Evolutionary conservation across 2,888 invertebrate genomes (phyloP).

Genomic region (Sesamia inferens): DNA sequence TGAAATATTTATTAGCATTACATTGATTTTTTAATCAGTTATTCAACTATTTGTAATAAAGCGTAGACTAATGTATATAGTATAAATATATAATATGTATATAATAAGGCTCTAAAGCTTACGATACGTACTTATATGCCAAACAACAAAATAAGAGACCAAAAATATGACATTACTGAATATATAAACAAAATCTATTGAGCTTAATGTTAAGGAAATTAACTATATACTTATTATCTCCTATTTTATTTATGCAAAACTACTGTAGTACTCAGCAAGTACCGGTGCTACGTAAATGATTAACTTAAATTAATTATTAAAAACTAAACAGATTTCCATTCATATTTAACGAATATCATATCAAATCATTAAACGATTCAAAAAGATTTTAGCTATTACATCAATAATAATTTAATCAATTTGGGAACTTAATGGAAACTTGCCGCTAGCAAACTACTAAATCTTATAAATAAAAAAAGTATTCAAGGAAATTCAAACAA

Average conservation of each 20-base stretch:
- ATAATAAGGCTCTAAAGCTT: slow-evolving; percentile 11
- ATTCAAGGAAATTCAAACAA: background rate
- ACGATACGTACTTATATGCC: background rate
- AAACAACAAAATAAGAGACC: background rate
- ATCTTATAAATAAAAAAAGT: slow-evolving; percentile 4
- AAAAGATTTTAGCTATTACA: background rate
- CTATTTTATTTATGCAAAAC: background rate
- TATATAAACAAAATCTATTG: background rate
- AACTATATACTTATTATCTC: background rate
- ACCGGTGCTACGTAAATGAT: background rate
- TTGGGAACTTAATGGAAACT: slow-evolving; percentile 24
- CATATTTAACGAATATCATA: too few relatives aligned
- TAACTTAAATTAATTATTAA: too few relatives aligned
- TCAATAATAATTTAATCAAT: background rate
- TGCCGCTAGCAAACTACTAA: background rate
- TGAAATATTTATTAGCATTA: slow-evolving; percentile 41
- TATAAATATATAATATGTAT: slow-evolving; percentile 23
- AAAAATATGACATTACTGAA: background rate
- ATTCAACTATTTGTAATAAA: slow-evolving; percentile 21
- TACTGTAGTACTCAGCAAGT: background rate
- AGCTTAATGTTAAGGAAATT: background rate
- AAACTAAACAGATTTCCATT: too few relatives aligned
- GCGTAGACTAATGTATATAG: slow-evolving; percentile 5
- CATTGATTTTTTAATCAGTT: slow-evolving; percentile 18
- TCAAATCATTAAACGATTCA: background rate